Conservation (phyloP, 2,797 vertebrate species). For the Pangasius krempfi region DNA sequence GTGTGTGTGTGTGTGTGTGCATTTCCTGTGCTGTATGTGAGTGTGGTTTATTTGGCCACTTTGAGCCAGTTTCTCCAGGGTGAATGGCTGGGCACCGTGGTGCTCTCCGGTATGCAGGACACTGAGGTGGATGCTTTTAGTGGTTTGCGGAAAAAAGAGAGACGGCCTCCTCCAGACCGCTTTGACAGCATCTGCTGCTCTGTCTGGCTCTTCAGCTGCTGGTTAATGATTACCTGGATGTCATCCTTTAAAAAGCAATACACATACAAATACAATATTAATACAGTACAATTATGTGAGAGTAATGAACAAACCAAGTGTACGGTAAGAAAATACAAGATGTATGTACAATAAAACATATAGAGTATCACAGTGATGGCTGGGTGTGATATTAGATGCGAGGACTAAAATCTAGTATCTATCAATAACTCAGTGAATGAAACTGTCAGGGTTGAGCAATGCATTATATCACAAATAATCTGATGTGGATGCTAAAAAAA, state of each 20-base stretch:
- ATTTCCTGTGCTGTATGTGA: not conserved
- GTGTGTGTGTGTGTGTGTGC: not conserved
- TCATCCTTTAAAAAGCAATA: conserved; percentile 46
- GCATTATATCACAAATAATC: not conserved
- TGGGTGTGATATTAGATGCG: not conserved
- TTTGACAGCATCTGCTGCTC: conserved; percentile 34
- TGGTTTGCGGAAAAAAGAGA: conserved; percentile 52
- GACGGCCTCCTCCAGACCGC: not conserved
- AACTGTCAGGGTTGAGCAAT: not conserved
- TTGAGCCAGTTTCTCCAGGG: conserved; percentile 79
- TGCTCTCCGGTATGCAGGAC: conserved; percentile 61
- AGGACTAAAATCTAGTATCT: not conserved
- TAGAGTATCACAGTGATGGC: not conserved
- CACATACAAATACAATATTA: conserved; percentile 1
- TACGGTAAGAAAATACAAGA: not conserved
- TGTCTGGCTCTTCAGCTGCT: conserved; percentile 54
- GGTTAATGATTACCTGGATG: conserved; percentile 58
- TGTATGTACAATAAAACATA: not conserved
- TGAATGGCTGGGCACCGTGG: conserved; percentile 63
- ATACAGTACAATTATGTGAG: not conserved
- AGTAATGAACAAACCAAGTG: not conserved
- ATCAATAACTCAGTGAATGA: not conserved
- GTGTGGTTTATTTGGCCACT: conserved; percentile 64
- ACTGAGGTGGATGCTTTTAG: conserved; percentile 49
- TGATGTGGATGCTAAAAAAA: not conserved